Evolutionary conservation across 2,888 invertebrate genomes (phyloP).

Genomic region (Beris morrisii): DNA sequence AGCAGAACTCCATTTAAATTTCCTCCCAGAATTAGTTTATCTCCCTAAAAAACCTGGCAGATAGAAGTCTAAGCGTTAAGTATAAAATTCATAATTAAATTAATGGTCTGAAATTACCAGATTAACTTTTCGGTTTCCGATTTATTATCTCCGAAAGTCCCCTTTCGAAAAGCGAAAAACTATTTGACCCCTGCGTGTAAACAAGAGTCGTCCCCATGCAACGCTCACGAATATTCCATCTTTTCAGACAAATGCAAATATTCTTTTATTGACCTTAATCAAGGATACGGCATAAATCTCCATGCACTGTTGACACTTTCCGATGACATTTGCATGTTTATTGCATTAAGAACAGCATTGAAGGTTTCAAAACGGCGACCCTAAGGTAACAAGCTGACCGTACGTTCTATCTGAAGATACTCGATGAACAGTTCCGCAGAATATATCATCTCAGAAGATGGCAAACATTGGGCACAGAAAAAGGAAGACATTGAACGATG

Average conservation of each 20-base stretch:
- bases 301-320: conserved; percentile 13
- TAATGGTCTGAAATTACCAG: no score
- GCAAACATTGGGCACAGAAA: conserved; percentile 1
- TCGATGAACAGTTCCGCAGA: not conserved
- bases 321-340: conserved; percentile 30
- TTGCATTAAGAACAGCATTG: conserved; percentile 25
- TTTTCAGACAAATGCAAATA: conserved; percentile 15
- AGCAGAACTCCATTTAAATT: no score
- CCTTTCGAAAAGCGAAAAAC: no score
- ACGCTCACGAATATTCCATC: conserved; percentile 5
- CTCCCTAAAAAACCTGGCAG: no score
- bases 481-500: conserved; percentile 26
- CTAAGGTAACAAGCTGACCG: conserved; percentile 20
- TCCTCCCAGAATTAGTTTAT: no score
- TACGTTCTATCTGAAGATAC: not conserved
- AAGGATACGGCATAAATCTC: conserved; percentile 9
- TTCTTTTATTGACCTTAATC: conserved; percentile 29
- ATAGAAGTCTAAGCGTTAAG: no score
- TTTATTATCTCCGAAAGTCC: no score
- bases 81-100: no score
- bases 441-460: conserved; percentile 8
- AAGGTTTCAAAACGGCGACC: conserved; percentile 13
- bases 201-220: no score
- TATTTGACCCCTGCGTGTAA: no score
- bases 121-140: no score